Evolutionary conservation across 2,888 invertebrate species (phyloP), one percentile per base, ranked within the genome.

Genomic region (Clistopyga incitator): DNA sequence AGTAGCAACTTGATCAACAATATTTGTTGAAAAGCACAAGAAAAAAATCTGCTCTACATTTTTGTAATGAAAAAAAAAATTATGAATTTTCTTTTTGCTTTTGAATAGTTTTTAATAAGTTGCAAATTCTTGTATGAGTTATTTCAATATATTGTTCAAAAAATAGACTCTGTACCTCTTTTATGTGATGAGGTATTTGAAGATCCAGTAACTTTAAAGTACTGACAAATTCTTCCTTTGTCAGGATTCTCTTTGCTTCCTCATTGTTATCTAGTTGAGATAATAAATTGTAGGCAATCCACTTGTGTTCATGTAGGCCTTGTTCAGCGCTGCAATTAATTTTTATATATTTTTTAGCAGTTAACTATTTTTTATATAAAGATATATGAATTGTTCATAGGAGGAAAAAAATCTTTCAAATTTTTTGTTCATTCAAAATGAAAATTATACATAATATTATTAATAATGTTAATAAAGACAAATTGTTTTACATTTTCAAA

Each of bases 221-320:
- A 61, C 76, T 81, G 75, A 75, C 20, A 83, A 89, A 87, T 85
- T 90, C 87, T 70, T 85, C 85, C 42, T 86, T 84, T n/a, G 74
- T 67, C 42, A 82, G 15, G 38, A 50, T 59, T 65, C 68, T 68
- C 38, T 18, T 85, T 18, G 34, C 42, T 42, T 61, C 76, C 84
- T 70, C 25, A 38, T 70, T 87, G 84, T 78, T 87, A 65, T 34
- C 87, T 3, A 85, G 84, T 15, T 61, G 88, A 23, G 83, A 79
- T 3, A 90, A 81, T 54, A 91, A 85, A 75, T 87, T 88, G 77
- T 87, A 82, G 52, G 82, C 85, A 34, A 91, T 89, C 91, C 91
- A 92, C 78, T 85, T 81, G 25, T 88, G 77, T 45, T 88, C 81
- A 3, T 34, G 13, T 2, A 56, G 34, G 25, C 67, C 85, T 65